Evolutionary conservation across 2,888 invertebrate species (phyloP).

Genomic region (Venusia cambrica): DNA sequence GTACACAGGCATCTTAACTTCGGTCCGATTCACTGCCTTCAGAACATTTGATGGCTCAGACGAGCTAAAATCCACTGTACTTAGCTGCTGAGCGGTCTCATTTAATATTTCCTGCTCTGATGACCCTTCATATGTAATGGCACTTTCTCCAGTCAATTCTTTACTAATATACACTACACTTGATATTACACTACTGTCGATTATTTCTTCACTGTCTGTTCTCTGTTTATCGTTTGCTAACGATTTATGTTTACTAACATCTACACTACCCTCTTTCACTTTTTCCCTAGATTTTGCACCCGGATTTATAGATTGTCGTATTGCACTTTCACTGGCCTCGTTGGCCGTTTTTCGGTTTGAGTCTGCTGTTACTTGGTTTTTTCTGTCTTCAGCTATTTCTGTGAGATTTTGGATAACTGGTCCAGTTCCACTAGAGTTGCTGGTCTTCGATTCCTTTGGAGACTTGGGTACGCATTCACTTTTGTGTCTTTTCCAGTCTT

Average conservation of each 20-base stretch:
- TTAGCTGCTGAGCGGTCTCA: constrained; percentile 78
- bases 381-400: constrained; percentile 44
- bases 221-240: constrained; percentile 41
- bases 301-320: constrained; percentile 50
- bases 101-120: constrained; percentile 85
- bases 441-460: constrained; percentile 52
- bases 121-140: constrained; percentile 84
- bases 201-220: constrained; percentile 35
- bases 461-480: constrained; percentile 76
- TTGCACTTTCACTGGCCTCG: constrained; percentile 42
- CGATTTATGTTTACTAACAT: constrained; percentile 54
- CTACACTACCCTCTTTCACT: constrained; percentile 51
- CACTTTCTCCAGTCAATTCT: constrained; percentile 60
- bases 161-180: constrained; percentile 70
- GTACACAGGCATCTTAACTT: constrained; percentile 65
- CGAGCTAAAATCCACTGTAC: constrained; percentile 53
- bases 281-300: constrained; percentile 52
- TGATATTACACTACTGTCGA: constrained; percentile 66
- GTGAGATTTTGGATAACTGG: constrained; percentile 42
- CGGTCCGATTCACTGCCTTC: constrained; percentile 47
- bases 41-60: constrained; percentile 51
- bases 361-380: constrained; percentile 30
- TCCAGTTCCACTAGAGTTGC: constrained; percentile 47
- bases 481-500: constrained; percentile 90
- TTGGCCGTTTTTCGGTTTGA: constrained; percentile 32